phyloP scores from a whole-genome alignment of 2,888 invertebrate species.

The Lasioglossum morio region DNA sequence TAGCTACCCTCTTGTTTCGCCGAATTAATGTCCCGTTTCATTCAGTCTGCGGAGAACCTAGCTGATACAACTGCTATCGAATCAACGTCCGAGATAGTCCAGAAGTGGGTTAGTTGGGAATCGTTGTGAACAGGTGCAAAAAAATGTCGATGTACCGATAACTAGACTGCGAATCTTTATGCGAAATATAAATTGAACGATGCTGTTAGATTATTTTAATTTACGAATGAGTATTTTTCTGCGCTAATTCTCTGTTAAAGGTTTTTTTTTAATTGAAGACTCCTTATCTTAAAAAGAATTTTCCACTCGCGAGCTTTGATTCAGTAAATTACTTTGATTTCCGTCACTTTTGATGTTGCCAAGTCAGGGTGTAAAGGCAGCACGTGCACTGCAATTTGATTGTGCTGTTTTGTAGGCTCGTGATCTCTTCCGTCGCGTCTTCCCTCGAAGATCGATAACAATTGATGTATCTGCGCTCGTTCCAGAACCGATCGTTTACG shows the following conservation, averaged over 20 bases:
- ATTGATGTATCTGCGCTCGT: slow-evolving; percentile 16
- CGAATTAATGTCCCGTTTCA: slow-evolving; percentile 8
- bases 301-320: too few species aligned
- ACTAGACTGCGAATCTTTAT: background rate
- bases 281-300: too few species aligned
- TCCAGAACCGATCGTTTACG: background rate
- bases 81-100: background rate
- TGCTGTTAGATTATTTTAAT: too few species aligned
- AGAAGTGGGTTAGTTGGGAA: background rate
- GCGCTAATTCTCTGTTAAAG: too few species aligned
- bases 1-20: background rate
- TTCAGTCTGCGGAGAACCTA: background rate
- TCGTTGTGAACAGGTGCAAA: background rate
- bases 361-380: background rate
- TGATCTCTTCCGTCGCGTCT: background rate
- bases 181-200: background rate
- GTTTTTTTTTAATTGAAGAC: too few species aligned
- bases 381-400: background rate
- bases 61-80: background rate
- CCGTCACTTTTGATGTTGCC: background rate
- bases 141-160: background rate
- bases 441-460: background rate
- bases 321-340: too few species aligned
- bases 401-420: background rate
- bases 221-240: too few species aligned